Conservation (phyloP, 2,888 invertebrate genomes). For the Limnephilus rhombicus region DNA sequence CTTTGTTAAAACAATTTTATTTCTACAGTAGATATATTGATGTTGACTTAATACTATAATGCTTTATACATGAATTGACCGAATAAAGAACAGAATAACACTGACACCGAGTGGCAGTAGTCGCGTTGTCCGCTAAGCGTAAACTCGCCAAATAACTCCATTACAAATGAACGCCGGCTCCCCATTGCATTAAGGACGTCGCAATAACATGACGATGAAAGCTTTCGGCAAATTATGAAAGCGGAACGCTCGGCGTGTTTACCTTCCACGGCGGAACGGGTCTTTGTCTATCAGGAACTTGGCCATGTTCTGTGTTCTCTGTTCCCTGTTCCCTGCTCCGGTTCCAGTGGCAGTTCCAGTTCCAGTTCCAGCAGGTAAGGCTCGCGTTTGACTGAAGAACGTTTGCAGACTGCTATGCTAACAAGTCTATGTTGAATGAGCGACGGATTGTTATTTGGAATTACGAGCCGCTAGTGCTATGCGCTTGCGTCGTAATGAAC, state of each 20-base stretch:
- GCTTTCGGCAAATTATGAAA: conserved; percentile 58
- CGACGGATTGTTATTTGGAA: background rate
- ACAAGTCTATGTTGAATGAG: conserved; percentile 24
- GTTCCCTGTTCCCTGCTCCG: background rate
- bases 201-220: conserved; percentile 55
- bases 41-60: background rate
- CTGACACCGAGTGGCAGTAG: background rate
- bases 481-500: background rate
- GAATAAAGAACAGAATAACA: conserved; percentile 1
- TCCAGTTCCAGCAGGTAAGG: too few species aligned
- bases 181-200: conserved; percentile 57
- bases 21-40: background rate
- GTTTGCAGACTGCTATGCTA: conserved; percentile 29
- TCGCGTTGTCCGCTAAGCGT: background rate
- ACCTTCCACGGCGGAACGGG: conserved; percentile 22
- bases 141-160: conserved; percentile 40
- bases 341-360: background rate
- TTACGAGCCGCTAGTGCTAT: background rate
- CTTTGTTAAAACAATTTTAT: background rate
- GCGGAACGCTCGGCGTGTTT: conserved; percentile 27
- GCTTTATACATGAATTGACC: background rate
- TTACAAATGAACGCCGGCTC: conserved; percentile 23
- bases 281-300: conserved; percentile 26
- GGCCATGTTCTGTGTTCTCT: conserved; percentile 1
- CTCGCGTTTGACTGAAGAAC: conserved; percentile 12